Evolutionary conservation across 2,113 vertebrate genomes (phyloP).

Genomic region (Festucalex cinctus): DNA sequence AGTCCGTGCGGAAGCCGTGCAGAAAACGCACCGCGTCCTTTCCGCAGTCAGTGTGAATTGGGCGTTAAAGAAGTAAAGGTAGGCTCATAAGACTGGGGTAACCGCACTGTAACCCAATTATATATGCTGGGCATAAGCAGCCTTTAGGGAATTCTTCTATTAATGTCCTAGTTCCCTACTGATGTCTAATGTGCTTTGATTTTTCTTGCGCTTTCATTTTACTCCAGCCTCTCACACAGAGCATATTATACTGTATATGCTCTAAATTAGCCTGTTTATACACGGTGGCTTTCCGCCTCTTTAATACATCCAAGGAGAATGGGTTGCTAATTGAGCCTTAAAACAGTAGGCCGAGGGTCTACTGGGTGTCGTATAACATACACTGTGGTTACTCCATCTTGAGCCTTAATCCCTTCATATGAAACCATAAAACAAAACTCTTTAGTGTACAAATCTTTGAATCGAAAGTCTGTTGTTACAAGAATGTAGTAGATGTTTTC

Average conservation of each 20-base stretch:
- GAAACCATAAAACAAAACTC: no score
- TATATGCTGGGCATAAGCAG: constrained; percentile 19
- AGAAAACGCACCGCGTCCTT: no score
- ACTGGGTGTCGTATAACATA: not conserved
- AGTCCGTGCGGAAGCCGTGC: no score
- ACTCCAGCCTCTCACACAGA: constrained; percentile 7
- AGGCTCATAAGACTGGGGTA: constrained; percentile 38
- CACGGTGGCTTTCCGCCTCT: constrained; percentile 23
- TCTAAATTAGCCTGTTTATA: constrained; percentile 23
- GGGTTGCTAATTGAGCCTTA: constrained; percentile 10
- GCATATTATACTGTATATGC: not conserved
- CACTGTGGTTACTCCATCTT: not conserved
- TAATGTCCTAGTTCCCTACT: constrained; percentile 35
- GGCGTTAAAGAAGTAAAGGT: constrained; percentile 44
- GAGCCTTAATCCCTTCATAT: no score
- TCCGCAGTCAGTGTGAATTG: no score
- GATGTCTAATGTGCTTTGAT: constrained; percentile 37
- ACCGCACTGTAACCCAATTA: constrained; percentile 55
- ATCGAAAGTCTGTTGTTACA: no score
- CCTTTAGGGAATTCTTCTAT: constrained; percentile 44
- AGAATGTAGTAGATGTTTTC: no score
- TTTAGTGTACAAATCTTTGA: no score
- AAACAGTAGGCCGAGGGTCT: constrained; percentile 8
- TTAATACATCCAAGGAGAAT: constrained; percentile 8
- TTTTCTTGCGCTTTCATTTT: constrained; percentile 31